Percentiles rank a stretch among this genome's conserved stretches.
phyloP scores from a whole-genome alignment of 1,140 invertebrate genomes.

The Danaus plexippus region DNA sequence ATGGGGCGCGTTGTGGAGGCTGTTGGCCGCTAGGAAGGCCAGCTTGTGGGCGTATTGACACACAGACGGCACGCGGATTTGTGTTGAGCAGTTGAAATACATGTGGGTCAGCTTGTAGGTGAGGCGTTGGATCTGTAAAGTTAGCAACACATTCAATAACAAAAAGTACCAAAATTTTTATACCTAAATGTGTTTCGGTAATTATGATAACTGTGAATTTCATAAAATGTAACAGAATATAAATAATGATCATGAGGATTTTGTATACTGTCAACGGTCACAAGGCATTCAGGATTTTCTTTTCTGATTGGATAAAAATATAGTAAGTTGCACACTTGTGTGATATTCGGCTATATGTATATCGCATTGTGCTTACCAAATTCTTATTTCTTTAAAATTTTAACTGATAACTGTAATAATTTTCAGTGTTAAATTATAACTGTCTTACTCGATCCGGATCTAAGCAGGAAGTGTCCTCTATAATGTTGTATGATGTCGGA shows the following conservation, averaged over 20 bases:
- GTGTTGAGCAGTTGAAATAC: constrained; percentile 96
- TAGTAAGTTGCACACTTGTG: background rate
- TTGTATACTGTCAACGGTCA: too few species aligned
- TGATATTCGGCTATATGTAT: too few species aligned
- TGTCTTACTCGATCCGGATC: constrained; percentile 76
- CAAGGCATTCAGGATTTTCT: background rate
- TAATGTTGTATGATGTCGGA: constrained; percentile 92
- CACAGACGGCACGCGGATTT: constrained; percentile 88
- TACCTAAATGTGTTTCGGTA: too few species aligned
- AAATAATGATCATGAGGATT: too few species aligned
- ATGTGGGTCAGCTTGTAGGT: constrained; percentile 93
- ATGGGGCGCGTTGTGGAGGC: constrained; percentile 75
- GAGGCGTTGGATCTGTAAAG: constrained; percentile 81
- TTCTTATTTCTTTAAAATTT: too few species aligned
- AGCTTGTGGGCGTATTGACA: constrained; percentile 92
- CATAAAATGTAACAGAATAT: too few species aligned
- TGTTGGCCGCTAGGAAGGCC: constrained; percentile 84
- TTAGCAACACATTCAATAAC: constrained; percentile 6
- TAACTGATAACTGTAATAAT: too few species aligned
- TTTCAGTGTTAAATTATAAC: background rate
- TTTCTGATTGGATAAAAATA: constrained; percentile 2
- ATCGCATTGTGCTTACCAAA: too few species aligned
- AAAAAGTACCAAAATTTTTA: too few species aligned
- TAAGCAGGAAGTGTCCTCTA: constrained; percentile 81
- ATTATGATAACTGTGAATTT: too few species aligned